These are phyloP conservation scores for Synergus laeviventris DNA, from an alignment of 2,888 invertebrate genomes.

Conservation along the genomic window DNA sequence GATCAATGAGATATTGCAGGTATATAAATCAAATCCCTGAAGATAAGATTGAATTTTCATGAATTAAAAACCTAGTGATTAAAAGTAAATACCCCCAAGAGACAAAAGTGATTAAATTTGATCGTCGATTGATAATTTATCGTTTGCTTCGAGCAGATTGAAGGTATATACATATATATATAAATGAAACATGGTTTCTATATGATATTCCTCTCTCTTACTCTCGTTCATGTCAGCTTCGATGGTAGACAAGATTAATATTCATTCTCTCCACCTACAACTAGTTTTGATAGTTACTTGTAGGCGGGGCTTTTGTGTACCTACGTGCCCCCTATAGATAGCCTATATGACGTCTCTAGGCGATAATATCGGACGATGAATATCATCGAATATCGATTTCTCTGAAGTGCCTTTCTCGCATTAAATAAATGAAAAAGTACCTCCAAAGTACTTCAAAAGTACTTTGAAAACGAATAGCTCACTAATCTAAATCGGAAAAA, in stretches of 20 bases:
- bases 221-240: constrained; percentile 16
- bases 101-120: not conserved
- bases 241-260: constrained; percentile 49
- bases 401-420: constrained; percentile 44
- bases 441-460: too few species aligned
- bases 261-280: constrained; percentile 46
- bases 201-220: not conserved
- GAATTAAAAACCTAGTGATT: not conserved
- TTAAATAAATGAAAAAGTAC: too few species aligned
- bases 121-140: not conserved
- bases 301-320: constrained; percentile 45
- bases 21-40: not conserved
- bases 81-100: not conserved
- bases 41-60: not conserved
- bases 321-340: constrained; percentile 42
- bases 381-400: constrained; percentile 53
- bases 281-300: constrained; percentile 47
- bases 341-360: constrained; percentile 42
- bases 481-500: constrained; percentile 12
- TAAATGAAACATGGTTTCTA: not conserved
- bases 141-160: not conserved
- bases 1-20: too few species aligned
- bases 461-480: too few species aligned
- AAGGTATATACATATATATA: not conserved
- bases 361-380: constrained; percentile 40